Percentiles rank a stretch among this genome's conserved stretches.
Evolutionary conservation across 2,797 vertebrate genomes (phyloP).

Genomic region (Neomorphus geoffroyi): DNA sequence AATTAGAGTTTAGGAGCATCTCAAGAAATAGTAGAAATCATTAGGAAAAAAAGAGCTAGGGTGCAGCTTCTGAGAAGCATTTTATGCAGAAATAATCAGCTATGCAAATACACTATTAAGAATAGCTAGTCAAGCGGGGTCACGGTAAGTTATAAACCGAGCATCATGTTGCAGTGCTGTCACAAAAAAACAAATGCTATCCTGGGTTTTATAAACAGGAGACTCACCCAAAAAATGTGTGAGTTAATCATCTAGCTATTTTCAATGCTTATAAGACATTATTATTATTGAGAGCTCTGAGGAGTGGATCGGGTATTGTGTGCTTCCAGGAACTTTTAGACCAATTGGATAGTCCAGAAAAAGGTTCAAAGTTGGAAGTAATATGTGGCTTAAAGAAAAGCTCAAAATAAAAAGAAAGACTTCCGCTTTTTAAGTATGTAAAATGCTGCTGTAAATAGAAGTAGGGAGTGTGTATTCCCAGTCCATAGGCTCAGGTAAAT

Average conservation of each 20-base stretch:
- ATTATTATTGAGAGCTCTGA: background rate
- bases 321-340: background rate
- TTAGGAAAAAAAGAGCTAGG: background rate
- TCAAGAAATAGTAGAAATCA: background rate
- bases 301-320: background rate
- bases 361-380: background rate
- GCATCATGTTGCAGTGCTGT: background rate
- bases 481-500: background rate
- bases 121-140: background rate
- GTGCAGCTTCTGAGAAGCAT: background rate
- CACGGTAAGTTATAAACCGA: background rate
- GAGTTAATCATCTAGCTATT: background rate
- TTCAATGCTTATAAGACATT: background rate
- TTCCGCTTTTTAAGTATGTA: background rate
- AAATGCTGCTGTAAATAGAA: background rate
- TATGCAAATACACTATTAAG: background rate
- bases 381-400: background rate
- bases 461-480: background rate
- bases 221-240: background rate
- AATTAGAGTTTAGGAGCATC: background rate
- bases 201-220: background rate
- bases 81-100: constrained; percentile 8
- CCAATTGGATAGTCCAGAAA: background rate
- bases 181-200: background rate
- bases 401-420: background rate